Base-by-base conservation (phyloP, 2,113 vertebrate species). In the Propithecus coquereli region DNA sequence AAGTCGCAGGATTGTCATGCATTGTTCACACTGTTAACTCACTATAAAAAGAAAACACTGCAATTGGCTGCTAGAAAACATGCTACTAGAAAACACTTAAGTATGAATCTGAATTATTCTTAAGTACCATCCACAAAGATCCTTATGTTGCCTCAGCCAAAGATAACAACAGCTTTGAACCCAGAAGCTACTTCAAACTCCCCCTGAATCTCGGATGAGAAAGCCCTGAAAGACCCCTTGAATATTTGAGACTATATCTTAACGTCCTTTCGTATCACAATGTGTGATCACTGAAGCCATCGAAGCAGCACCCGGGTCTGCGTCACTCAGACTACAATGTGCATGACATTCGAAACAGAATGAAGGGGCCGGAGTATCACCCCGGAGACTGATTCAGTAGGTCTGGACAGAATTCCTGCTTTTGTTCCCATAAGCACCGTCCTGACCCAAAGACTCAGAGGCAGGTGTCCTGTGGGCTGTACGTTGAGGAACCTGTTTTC, bases 1-100 rank as follows among this genome's bases (percentile, higher is more conserved):
- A 95, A 97, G 94, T 84, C 94, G 76, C 5, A 8, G 45, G 87
- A 66, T 34, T 96, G 81, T 94, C 91, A 83, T 82, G 97, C 94
- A 90, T 65, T 37, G 34, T 90, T 91, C 84, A 96, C 8, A 1
- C 93, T 94, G 94, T 76, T 96, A 93, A 50, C 94, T 97, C 93
- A 82, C 97, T 92, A 95, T 7, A 94, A 87, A 93, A 80, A 80
- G 94, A 92, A 63, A 97, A 90, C 80, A 34, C 37, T 87, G 76
- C 92, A 65, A 95, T 96, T 71, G 90, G 84, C 54, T 94, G 47
- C 79, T 92, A 79, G 91, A 76, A 91, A 95, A 82, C 57, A 65
- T 8, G 73, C 40, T 40, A 34, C 45, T 57, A 71, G 95, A 63
- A 94, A 90, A 92, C 17, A 76, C 1, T 12, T 30, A 92, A 47